Base-by-base conservation (phyloP, 2,113 vertebrate genomes). In the Mixornis gularis region DNA sequence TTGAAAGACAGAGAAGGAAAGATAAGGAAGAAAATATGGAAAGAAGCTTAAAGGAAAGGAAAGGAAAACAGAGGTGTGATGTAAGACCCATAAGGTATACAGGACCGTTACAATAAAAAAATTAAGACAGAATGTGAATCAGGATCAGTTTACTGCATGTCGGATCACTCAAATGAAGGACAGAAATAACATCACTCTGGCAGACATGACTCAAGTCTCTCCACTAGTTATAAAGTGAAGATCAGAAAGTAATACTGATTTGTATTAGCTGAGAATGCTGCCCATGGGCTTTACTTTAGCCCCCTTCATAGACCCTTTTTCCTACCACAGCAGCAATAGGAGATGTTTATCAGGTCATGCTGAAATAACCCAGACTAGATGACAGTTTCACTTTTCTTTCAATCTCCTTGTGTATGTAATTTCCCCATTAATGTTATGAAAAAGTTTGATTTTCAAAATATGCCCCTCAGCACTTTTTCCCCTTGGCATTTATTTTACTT, bases 381-480 rank as follows among this genome's bases (percentile, higher is more conserved):
- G 17, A 53, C 58, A 60, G 63, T 87, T 90, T 85, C 80, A 82
- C 86, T 95, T 87, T 80, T 85, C 56, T 79, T 96, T 88, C 65
- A 84, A 6, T 66, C 79, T 88, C 38, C 59, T 41, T 46, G 71
- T 82, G 65, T 70, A 27, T 60, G 59, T 34, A 81, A 83, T 93
- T 90, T 95, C 52, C 51, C 78, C 56, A 78, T 72, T 72, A 93
- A 91, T 26, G 48, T 87, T 87, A 83, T 21, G 69, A 60, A 84
- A 90, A 95, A 43, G 91, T 94, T 94, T 89, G 85, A 90, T 92
- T 92, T 94, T 90, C 73, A 78, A 95, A 90, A 79, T 41, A 59
- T 25, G 32, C 64, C 81, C 58, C 59, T 91, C 85, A 60, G 85
- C 91, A 81, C 32, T 89, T 83, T 85, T 93, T 68, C 77, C 71